Conservation (phyloP, 2,113 vertebrate genomes). For the Petrocephalus microphthalmus region DNA sequence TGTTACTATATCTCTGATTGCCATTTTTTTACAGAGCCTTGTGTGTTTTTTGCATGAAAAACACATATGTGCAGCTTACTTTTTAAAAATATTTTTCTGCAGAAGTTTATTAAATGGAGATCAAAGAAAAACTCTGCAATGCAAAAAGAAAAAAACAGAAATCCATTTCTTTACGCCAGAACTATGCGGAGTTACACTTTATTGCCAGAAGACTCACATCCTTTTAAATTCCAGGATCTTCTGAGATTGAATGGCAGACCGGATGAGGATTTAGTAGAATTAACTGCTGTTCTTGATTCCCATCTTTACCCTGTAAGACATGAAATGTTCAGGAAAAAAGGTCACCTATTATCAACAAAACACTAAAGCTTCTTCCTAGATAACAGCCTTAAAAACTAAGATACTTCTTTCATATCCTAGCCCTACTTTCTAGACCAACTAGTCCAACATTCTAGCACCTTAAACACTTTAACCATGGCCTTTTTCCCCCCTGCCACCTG, state of each 20-base stretch:
- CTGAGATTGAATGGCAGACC: not conserved
- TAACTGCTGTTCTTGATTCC: not conserved
- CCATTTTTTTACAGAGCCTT: not conserved
- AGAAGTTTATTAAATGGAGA: not conserved
- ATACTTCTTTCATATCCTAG: not conserved
- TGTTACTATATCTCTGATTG: not conserved
- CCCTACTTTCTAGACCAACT: no score
- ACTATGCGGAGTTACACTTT: not conserved
- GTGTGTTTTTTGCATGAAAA: not conserved
- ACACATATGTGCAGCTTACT: not conserved
- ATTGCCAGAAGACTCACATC: not conserved
- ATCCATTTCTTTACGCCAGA: not conserved
- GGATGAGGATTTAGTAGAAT: not conserved
- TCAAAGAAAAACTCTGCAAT: not conserved
- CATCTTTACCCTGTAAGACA: not conserved
- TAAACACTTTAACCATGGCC: not conserved
- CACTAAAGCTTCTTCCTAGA: not conserved
- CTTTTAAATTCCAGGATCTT: not conserved
- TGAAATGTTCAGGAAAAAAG: not conserved
- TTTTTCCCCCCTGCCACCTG: not conserved
- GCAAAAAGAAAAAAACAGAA: not conserved
- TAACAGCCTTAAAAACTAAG: not conserved
- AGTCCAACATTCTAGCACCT: no score
- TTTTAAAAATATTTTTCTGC: not conserved
- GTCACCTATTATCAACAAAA: not conserved